Conservation (phyloP, 1,140 invertebrate genomes). For the Dolichoris vasculosae region DNA sequence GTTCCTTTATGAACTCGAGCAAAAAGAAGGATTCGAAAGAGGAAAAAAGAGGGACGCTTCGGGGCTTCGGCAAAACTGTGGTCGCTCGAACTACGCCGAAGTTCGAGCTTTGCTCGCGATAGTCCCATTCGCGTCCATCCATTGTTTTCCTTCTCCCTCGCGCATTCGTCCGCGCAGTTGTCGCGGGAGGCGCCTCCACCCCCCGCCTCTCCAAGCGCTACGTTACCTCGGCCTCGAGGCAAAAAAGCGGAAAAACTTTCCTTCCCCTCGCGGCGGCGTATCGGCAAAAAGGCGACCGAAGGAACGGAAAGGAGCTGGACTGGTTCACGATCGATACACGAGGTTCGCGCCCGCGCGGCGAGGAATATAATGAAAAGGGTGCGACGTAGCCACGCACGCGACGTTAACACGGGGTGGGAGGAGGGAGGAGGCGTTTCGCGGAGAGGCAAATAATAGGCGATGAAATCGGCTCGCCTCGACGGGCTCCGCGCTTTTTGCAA, state of each 20-base stretch:
- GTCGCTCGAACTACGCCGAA: neutral
- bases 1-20: slow-evolving; percentile 14
- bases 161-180: too few relatives aligned
- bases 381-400: neutral
- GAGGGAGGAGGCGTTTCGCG: too few relatives aligned
- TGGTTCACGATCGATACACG: neutral
- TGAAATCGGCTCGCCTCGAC: slow-evolving; percentile 31
- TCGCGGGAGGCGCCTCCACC: too few relatives aligned
- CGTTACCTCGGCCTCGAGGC: neutral
- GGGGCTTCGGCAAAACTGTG: neutral
- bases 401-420: too few relatives aligned
- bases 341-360: neutral
- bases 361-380: neutral
- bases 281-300: neutral
- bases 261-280: neutral
- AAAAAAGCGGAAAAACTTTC: slow-evolving; percentile 8
- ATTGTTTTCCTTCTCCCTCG: neutral
- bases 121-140: neutral
- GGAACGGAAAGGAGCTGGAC: neutral
- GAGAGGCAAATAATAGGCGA: too few relatives aligned
- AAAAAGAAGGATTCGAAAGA: neutral
- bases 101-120: neutral
- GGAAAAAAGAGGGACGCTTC: neutral
- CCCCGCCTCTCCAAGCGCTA: neutral
- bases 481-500: slow-evolving; percentile 23